phyloP scores from a whole-genome alignment of 1,140 invertebrate species.

The Onthophagus taurus region DNA sequence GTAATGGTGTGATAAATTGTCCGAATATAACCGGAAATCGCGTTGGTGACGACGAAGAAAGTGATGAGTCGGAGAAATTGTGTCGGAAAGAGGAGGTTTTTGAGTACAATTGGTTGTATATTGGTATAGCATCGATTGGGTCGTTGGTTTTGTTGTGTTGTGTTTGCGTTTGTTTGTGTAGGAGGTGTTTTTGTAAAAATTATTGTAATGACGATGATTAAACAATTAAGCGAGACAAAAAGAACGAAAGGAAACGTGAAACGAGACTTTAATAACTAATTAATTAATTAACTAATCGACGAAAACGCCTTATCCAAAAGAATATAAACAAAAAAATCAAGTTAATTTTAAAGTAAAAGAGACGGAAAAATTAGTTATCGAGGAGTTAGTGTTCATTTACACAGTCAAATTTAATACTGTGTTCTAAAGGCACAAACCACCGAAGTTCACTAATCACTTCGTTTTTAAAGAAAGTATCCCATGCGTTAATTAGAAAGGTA shows the following conservation, averaged over 20 bases:
- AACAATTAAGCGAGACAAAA: constrained; percentile 22
- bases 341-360: neutral
- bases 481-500: neutral
- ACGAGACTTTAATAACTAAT: no score
- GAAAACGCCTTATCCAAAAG: neutral
- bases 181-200: constrained; percentile 32
- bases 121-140: constrained; percentile 40
- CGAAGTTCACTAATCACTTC: neutral
- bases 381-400: neutral
- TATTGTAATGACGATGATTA: constrained; percentile 37
- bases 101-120: constrained; percentile 45
- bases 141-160: constrained; percentile 38
- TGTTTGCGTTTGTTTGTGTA: constrained; percentile 33
- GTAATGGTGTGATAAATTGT: constrained; percentile 81
- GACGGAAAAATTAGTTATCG: neutral
- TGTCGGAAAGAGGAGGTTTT: constrained; percentile 42
- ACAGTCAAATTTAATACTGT: neutral
- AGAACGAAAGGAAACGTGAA: constrained; percentile 3
- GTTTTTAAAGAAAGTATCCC: neutral
- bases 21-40: constrained; percentile 47
- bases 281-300: neutral
- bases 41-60: constrained; percentile 37
- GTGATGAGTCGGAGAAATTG: constrained; percentile 56
- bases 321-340: neutral
- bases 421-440: no score